Evolutionary conservation across 2,797 vertebrate species (phyloP), one percentile per base, ranked within the genome.

Genomic region (Enoplosus armatus): DNA sequence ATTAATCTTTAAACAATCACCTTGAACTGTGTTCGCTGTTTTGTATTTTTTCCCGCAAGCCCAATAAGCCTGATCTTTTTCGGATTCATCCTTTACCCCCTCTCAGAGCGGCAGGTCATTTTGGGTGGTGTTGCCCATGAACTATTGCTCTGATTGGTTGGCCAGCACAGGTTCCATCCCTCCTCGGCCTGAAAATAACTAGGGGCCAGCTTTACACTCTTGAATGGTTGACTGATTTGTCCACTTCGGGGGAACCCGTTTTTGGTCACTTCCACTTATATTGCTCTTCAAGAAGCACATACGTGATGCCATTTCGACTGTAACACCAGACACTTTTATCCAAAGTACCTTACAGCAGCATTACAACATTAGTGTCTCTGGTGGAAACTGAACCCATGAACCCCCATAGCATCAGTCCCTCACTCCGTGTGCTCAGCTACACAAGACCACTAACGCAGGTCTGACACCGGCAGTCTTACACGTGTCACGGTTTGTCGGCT

Each of bases 401-500:
- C 18, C 58, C 50, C 16, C 1, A 15, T 18, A 54, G n/a, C 47
- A 29, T 55, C 54, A 60, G 8, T 24, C 26, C 22, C 26, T 72
- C 51, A 43, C 68, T 18, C 4, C 26, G 29, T 56, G 27, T 22
- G 41, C 53, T 29, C 27, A 66, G 39, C 66, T 20, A 41, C 50
- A 48, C 43, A 55, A 56, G 14, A 33, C 15, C 66, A 11, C 45
- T 20, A 15, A 59, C 77, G 63, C 54, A 63, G 65, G 63, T 59
- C n/a, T 18, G 48, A 51, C 76, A 75, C 75, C 78, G 77, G 75
- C 72, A 77, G 79, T 72, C 66, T 65, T 41, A 77, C 61, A 68
- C 65, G 16, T 65, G 68, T 75, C 62, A 29, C 6, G 24, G 53
- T 16, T n/a, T 75, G 86, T 82, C 65, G 4, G 53, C 26, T 65